Evolutionary conservation across 2,113 vertebrate genomes (phyloP).

Genomic region (Engraulis encrasicolus): DNA sequence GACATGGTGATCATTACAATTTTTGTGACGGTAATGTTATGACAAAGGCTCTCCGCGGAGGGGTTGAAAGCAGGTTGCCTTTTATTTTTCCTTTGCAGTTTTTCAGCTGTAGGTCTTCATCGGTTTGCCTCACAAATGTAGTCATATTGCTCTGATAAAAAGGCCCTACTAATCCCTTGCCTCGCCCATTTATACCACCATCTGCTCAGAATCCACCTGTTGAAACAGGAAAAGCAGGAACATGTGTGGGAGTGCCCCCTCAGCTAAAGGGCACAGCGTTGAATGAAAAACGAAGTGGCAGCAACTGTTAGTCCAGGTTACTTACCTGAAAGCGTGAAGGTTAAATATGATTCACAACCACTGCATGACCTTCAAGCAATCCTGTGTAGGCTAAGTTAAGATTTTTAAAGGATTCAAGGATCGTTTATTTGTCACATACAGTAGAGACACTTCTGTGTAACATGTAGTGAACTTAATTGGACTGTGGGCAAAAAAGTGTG

Average conservation of each 20-base stretch:
- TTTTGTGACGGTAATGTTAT: too few species aligned
- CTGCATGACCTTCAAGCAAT: background rate
- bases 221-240: background rate
- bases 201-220: background rate
- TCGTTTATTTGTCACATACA: too few species aligned
- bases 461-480: background rate
- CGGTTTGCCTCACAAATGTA: too few species aligned
- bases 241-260: background rate
- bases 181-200: background rate
- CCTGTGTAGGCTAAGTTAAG: too few species aligned
- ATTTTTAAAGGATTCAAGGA: too few species aligned
- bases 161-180: background rate
- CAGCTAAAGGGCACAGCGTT: background rate
- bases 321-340: background rate
- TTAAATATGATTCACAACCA: background rate
- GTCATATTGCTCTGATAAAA: background rate
- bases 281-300: background rate
- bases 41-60: too few species aligned
- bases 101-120: too few species aligned
- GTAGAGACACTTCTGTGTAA: too few species aligned
- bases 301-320: background rate
- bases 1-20: too few species aligned
- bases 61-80: background rate
- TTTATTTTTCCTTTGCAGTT: too few species aligned
- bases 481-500: too few species aligned